Base-by-base conservation (phyloP, 2,797 vertebrate species). In the Thalassophryne amazonica region DNA sequence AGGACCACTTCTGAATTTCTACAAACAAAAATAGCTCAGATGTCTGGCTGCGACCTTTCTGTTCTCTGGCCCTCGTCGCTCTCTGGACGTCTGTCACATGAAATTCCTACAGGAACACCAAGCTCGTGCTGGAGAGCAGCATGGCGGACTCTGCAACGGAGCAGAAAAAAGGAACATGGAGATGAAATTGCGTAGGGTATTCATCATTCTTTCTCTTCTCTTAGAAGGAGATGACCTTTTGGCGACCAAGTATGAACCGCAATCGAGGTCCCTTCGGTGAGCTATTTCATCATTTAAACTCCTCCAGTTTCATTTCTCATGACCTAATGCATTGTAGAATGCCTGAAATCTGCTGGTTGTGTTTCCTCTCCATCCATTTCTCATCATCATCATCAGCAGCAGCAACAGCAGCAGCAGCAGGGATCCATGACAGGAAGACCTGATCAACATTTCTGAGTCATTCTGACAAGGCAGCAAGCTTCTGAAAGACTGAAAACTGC, bases 241-340 rank as follows among this genome's bases (percentile, higher is more conserved):
- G 51, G 71, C 81, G 78, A 87, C 85, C 86, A 86, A 78, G 69
- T 38, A 71, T 37, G 62, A 76, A 81, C 69, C 76, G 83, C 66
- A 60, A 60, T 63, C 53, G 60, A 71, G 67, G 86, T 89, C 84
- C 80, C 78, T 68, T 77, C 61, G 78, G 86, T 84, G 86, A 84
- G 69, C 57, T 85, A 78, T 88, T 89, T 88, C 87, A 86, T 87
- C 83, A 89, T 86, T 85, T 41, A 56, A 83, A 75, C 82, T 69
- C 61, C 51, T 40, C 50, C 31, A 68, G 76, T 76, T 86, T 86
- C 75, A 83, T 88, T 92, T 92, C 91, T 91, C 89, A 91, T 91
- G 91, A 92, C 91, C 90, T 92, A 89, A 91, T 91, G 81, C 67
- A 19, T 84, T 82, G 78, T 78, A 90, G 86, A 88, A 90, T 89